phyloP scores from a whole-genome alignment of 2,113 vertebrate species.

The Pristiophorus japonicus region DNA sequence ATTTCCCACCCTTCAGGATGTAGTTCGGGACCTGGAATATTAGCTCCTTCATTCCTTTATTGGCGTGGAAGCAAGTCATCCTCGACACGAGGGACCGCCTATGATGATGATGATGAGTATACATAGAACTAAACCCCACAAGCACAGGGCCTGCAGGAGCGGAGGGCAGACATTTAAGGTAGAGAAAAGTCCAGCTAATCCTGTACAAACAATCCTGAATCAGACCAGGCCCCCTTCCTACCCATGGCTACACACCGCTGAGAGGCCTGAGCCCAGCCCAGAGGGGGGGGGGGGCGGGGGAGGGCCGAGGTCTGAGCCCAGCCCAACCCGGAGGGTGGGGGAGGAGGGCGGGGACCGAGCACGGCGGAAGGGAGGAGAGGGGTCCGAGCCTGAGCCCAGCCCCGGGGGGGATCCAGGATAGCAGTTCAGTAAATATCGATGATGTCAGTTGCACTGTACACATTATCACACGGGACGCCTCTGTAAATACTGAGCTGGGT shows the following conservation, averaged over 20 bases:
- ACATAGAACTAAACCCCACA: background rate
- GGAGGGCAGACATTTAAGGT: background rate
- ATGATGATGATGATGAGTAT: too few relatives aligned
- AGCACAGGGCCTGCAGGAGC: background rate
- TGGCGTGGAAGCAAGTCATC: too few relatives aligned
- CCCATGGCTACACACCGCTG: background rate
- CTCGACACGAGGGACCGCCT: too few relatives aligned
- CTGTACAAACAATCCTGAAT: background rate
- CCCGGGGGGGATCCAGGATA: background rate
- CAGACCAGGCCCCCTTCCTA: background rate
- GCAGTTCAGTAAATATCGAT: background rate
- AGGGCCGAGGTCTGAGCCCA: too few relatives aligned
- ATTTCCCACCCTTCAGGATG: too few relatives aligned
- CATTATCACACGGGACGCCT: background rate
- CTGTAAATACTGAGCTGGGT: constrained; percentile 13
- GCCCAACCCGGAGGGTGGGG: too few relatives aligned
- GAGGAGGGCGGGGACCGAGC: too few relatives aligned
- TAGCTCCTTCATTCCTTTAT: too few relatives aligned
- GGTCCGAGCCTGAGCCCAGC: too few relatives aligned
- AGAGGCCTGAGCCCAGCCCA: background rate
- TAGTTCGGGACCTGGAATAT: too few relatives aligned
- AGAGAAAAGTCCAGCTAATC: background rate
- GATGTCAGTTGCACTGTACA: background rate
- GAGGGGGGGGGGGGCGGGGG: too few relatives aligned
- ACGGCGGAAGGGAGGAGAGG: too few relatives aligned